Percentiles rank a stretch among this genome's conserved stretches.
Conservation (phyloP, 1,140 invertebrate species). For the Bicyclus anynana region DNA sequence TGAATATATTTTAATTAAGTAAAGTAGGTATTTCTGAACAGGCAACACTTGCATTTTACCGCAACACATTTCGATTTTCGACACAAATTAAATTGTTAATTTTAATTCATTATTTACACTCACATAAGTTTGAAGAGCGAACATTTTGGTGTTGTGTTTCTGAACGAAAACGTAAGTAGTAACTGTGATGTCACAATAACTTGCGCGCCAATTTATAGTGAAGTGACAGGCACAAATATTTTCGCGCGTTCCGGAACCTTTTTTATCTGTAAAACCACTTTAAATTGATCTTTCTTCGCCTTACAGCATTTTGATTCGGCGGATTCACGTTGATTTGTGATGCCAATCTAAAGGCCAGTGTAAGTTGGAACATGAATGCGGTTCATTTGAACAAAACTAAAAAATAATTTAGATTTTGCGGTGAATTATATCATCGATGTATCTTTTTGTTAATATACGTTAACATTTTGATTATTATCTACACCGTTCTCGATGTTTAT, state of each 20-base stretch:
- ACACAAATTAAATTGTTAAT: conserved; percentile 15
- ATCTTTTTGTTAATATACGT: conserved; percentile 5
- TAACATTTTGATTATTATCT: no score
- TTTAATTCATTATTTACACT: conserved; percentile 29
- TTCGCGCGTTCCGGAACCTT: conserved; percentile 18
- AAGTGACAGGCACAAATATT: conserved; percentile 41
- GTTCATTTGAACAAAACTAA: not conserved
- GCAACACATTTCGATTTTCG: conserved; percentile 10
- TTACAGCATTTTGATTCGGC: not conserved
- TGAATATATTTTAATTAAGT: conserved; percentile 12
- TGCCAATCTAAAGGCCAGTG: not conserved
- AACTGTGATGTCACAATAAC: conserved; percentile 46
- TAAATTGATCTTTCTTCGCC: conserved; percentile 6
- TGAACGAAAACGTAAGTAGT: conserved; percentile 27
- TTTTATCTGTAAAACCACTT: conserved; percentile 5
- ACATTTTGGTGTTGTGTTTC: conserved; percentile 44
- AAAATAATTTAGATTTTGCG: not conserved
- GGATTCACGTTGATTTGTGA: not conserved
- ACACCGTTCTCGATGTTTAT: no score
- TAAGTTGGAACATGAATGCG: not conserved
- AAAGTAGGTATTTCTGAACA: conserved; percentile 2
- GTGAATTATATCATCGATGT: conserved; percentile 3
- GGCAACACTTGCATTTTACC: conserved; percentile 8
- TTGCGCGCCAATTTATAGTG: conserved; percentile 43
- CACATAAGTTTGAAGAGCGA: conserved; percentile 48